Evolutionary conservation across 2,888 invertebrate genomes (phyloP), one percentile per base, ranked within the genome.

Genomic region (Tetrapedia diversipes): DNA sequence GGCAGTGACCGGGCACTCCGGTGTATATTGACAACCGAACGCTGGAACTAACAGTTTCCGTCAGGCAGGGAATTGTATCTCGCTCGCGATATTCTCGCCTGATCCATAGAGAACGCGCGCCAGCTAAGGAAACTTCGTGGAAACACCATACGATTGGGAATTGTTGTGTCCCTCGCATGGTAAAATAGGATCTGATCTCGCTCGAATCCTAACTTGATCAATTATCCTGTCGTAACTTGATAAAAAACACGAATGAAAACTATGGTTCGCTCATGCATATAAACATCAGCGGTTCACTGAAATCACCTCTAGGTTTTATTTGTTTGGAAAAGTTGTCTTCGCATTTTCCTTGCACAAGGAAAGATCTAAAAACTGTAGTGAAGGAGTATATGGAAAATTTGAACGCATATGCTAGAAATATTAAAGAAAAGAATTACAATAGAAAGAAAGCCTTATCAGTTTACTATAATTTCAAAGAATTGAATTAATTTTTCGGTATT

Each of bases 21-120:
- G 56, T 47, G 59, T 37, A 53, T 81, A 83, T 83, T 83, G 79
- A 81, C 73, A 27, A 67, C 54, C 66, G 64, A 69, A 69, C 66
- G 29, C n/a, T 60, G 71, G 29, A n/a, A n/a, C 39, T 67, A 51
- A 67, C 57, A 60, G 79, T 79, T 83, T 83, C 83, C 83, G 71
- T 47, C 63, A 41, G 39, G n/a, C 51, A 76, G 65, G 67, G 67
- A 82, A 78, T 51, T 8, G 8, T 37, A 27, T n/a, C 60, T 51
- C 32, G 54, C 39, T n/a, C n/a, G n/a, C n/a, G n/a, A n/a, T 34
- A 75, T 69, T 75, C 49, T 60, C 56, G 43, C 32, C 63, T 27
- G 37, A 41, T 24, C 27, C n/a, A 11, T 8, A 39, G 10, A 54
- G 53, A 39, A 57, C 32, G 59, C 41, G 27, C 34, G 27, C 14